Conservation (phyloP, 2,797 vertebrate species). For the Chiloscyllium punctatum region DNA sequence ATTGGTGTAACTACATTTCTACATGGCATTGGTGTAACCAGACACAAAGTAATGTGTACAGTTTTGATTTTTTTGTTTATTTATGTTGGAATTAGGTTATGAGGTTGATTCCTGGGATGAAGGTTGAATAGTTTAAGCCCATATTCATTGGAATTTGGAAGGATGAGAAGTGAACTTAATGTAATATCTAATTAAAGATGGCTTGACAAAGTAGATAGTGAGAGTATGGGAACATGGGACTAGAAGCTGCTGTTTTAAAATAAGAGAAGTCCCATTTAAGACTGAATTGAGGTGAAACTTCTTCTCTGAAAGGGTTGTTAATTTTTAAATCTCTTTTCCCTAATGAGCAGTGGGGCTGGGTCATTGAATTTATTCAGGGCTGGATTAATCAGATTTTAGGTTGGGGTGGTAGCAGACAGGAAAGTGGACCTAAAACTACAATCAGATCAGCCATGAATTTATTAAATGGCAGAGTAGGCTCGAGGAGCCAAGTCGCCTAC, state of each 20-base stretch:
- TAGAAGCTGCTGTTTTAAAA: background rate
- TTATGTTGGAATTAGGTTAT: background rate
- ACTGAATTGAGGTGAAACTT: background rate
- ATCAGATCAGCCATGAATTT: background rate
- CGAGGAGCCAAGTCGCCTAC: background rate
- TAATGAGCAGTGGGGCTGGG: too few relatives aligned
- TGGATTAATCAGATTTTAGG: background rate
- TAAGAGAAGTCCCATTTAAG: background rate
- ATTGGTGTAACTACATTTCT: background rate
- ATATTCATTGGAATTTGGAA: background rate
- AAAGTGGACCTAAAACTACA: background rate
- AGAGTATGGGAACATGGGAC: background rate
- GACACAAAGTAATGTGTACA: background rate
- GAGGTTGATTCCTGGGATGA: background rate
- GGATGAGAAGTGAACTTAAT: background rate
- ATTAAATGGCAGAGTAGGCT: background rate
- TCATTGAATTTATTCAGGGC: background rate
- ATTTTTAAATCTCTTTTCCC: background rate
- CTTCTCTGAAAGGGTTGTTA: background rate
- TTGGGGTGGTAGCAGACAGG: background rate
- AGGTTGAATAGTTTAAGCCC: background rate
- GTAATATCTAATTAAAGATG: background rate
- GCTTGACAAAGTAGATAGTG: background rate
- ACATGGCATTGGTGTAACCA: background rate
- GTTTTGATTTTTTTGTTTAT: background rate